These are phyloP conservation scores for Himalopsyche tibetana DNA, from an alignment of 2,888 invertebrate species.

Conservation along the genomic window DNA sequence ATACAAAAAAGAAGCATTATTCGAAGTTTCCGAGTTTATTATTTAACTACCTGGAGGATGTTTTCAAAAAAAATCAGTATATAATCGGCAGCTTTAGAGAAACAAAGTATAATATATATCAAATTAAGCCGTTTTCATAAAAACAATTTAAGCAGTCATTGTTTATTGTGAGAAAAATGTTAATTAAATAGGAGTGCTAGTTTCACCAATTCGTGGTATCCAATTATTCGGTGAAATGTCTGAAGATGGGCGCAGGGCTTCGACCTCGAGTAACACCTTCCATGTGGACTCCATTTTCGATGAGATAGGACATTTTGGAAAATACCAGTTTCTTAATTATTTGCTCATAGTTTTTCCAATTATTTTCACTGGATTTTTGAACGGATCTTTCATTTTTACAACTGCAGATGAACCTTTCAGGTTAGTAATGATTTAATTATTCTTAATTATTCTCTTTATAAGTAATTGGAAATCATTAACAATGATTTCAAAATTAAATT, in stretches of 20 bases:
- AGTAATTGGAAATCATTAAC: too few relatives aligned
- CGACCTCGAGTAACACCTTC: slow-evolving; percentile 39
- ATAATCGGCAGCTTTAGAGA: background rate
- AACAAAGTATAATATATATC: background rate
- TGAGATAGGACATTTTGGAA: slow-evolving; percentile 80
- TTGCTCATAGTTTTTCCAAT: slow-evolving; percentile 78
- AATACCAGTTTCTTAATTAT: slow-evolving; percentile 80
- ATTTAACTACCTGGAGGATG: background rate
- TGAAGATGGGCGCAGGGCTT: slow-evolving; percentile 6
- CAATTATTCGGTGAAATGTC: background rate
- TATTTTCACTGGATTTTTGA: slow-evolving; percentile 30
- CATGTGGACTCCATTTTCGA: slow-evolving; percentile 76
- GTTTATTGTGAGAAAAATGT: background rate
- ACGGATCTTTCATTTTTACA: slow-evolving; percentile 6
- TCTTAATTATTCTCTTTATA: background rate
- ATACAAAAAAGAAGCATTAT: background rate
- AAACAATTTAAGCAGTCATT: background rate
- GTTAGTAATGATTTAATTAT: background rate
- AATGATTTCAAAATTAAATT: too few relatives aligned
- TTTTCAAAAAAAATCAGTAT: background rate
- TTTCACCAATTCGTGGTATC: background rate
- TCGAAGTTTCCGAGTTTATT: background rate
- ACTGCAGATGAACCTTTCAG: slow-evolving; percentile 32
- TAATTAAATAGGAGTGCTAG: background rate
- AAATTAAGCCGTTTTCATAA: background rate